A percentile compares a stretch with the other conserved stretches of the same genome.
Evolutionary conservation across 2,797 vertebrate genomes (phyloP).

Genomic region (Argentina silus): DNA sequence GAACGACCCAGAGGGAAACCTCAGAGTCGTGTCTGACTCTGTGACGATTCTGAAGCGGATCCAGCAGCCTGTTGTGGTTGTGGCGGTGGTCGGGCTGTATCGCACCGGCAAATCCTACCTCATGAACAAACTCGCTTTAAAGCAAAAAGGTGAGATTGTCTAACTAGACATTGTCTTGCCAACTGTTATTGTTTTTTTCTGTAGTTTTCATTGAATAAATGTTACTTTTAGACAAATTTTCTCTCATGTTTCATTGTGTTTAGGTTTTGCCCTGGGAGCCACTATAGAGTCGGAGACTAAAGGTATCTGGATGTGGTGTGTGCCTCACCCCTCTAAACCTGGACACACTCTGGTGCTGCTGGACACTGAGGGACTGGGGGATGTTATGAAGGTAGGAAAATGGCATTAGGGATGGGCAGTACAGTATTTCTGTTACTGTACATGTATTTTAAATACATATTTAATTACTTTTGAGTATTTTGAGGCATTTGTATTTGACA

Average conservation of each 20-base stretch:
- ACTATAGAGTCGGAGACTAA: conserved; percentile 73
- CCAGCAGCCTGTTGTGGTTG: conserved; percentile 8
- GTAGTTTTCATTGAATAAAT: too few species aligned
- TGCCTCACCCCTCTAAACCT: conserved; percentile 51
- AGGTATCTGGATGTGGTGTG: conserved; percentile 76
- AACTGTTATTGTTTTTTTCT: too few species aligned
- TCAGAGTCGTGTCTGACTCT: background rate
- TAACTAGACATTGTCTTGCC: background rate
- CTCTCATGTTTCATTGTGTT: background rate
- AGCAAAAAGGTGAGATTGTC: background rate
- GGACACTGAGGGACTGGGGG: conserved; percentile 69
- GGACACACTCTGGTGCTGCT: conserved; percentile 62
- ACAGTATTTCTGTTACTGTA: background rate
- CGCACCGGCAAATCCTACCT: conserved; percentile 18
- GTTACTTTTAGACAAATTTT: too few species aligned
- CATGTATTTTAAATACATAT: background rate
- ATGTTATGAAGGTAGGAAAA: conserved; percentile 67
- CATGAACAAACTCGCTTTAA: conserved; percentile 12
- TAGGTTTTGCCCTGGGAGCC: conserved; percentile 69
- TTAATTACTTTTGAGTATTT: too few species aligned
- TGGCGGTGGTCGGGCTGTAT: conserved; percentile 12
- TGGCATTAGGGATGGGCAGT: too few species aligned
- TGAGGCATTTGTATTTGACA: too few species aligned
- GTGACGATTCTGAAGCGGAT: background rate
- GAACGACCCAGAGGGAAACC: background rate